A percentile compares a stretch with the other conserved stretches of the same genome.
These are phyloP conservation scores for Oophaga sylvatica DNA, from an alignment of 2,797 vertebrate genomes.

Conservation along the genomic window DNA sequence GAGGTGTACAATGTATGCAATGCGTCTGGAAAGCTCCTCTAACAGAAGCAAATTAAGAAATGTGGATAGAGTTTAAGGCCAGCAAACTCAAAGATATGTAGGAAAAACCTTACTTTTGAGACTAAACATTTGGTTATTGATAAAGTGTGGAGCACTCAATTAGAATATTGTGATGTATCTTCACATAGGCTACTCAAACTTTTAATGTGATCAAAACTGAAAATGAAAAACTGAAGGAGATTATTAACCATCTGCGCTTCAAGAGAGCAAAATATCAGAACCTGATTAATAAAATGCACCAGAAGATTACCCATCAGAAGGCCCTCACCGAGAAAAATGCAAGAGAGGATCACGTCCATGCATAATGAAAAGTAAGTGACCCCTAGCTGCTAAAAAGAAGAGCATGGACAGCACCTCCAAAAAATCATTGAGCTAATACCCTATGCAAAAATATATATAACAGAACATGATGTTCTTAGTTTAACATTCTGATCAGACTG, in stretches of 20 bases:
- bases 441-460: too few species aligned
- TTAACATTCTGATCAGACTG: too few species aligned
- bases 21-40: too few species aligned
- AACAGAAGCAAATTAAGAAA: too few species aligned
- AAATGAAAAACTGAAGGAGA: not conserved
- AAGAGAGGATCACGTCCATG: not conserved
- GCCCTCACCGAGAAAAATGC: not conserved
- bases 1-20: too few species aligned
- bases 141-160: not conserved
- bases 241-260: not conserved
- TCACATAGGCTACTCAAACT: not conserved
- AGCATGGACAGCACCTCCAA: too few species aligned
- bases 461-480: too few species aligned
- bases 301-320: not conserved
- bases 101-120: too few species aligned
- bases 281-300: not conserved
- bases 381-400: too few species aligned
- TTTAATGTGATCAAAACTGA: not conserved
- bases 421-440: not conserved
- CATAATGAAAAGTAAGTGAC: not conserved
- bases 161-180: not conserved
- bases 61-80: too few species aligned
- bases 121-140: not conserved
- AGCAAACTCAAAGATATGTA: too few species aligned
- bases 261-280: not conserved